These are phyloP conservation scores for Onychostoma macrolepis DNA, from an alignment of 2,113 vertebrate species.

Conservation along the genomic window DNA sequence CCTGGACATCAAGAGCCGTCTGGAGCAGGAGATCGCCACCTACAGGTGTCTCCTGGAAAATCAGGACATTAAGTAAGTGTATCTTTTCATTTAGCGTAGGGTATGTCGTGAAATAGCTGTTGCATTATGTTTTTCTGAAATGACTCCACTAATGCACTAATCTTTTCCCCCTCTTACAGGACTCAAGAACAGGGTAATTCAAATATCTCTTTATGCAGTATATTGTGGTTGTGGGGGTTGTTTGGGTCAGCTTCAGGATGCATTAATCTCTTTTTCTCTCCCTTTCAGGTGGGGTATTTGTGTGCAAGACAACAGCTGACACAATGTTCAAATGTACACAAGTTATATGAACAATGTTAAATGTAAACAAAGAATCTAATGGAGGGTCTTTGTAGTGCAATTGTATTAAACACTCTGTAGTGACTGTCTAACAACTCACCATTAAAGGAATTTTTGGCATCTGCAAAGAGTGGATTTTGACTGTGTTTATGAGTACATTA, in stretches of 20 bases:
- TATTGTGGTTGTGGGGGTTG: not conserved
- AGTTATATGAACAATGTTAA: not conserved
- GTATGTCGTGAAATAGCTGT: not conserved
- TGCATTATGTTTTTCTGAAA: not conserved
- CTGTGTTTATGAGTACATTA: not conserved
- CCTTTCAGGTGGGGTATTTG: not conserved
- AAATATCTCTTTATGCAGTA: not conserved
- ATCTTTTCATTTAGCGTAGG: not conserved
- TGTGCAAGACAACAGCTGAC: not conserved
- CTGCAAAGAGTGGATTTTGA: not conserved
- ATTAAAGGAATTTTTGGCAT: not conserved
- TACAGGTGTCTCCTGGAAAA: slow-evolving; percentile 81
- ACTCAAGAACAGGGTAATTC: slow-evolving; percentile 59
- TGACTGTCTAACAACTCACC: not conserved
- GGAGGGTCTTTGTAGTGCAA: not conserved
- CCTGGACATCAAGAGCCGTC: slow-evolving; percentile 80
- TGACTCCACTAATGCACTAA: not conserved
- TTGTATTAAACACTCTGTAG: not conserved
- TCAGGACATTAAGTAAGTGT: slow-evolving; percentile 72
- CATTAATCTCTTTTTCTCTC: not conserved
- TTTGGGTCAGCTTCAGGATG: not conserved
- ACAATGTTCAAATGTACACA: not conserved
- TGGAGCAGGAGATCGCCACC: slow-evolving; percentile 81
- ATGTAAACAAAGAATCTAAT: not conserved
- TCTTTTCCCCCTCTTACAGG: slow-evolving; percentile 52